Conservation (phyloP, 1,140 invertebrate genomes). For the Drosophila albomicans region DNA sequence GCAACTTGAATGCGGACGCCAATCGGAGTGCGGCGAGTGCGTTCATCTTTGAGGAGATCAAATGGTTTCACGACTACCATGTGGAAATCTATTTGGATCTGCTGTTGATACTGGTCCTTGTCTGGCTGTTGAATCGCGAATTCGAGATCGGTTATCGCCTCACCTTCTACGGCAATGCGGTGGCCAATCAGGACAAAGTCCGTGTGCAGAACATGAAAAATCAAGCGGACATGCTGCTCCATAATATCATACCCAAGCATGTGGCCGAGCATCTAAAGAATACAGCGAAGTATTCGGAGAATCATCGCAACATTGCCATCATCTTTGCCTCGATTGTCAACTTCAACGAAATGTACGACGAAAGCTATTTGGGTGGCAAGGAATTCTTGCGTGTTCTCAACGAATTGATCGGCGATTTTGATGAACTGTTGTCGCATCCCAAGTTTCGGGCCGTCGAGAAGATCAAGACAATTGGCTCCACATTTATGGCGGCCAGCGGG, state of each 20-base stretch:
- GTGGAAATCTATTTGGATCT: constrained; percentile 93
- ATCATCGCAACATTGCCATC: constrained; percentile 96
- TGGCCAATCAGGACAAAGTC: constrained; percentile 94
- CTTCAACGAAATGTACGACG: constrained; percentile 98
- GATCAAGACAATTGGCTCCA: constrained; percentile 98
- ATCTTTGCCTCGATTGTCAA: constrained; percentile 98
- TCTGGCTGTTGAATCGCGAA: constrained; percentile 96
- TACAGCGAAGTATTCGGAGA: constrained; percentile 97
- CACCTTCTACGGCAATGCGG: constrained; percentile 96
- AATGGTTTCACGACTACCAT: constrained; percentile 84
- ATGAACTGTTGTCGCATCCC: constrained; percentile 93
- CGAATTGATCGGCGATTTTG: constrained; percentile 97
- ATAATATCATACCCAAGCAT: constrained; percentile 98
- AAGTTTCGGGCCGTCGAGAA: constrained; percentile 97
- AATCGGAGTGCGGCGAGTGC: constrained; percentile 33
- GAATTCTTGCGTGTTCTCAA: constrained; percentile 97
- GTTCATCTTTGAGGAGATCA: constrained; percentile 73
- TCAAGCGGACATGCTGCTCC: constrained; percentile 97
- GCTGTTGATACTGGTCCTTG: constrained; percentile 91
- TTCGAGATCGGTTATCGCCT: constrained; percentile 97
- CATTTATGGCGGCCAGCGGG: constrained; percentile 98
- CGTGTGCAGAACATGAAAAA: constrained; percentile 95
- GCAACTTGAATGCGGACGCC: background rate
- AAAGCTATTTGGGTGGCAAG: constrained; percentile 95
- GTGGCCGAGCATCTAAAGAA: constrained; percentile 96